Evolutionary conservation across 2,797 vertebrate species (phyloP).

Genomic region (Pitangus sulphuratus): DNA sequence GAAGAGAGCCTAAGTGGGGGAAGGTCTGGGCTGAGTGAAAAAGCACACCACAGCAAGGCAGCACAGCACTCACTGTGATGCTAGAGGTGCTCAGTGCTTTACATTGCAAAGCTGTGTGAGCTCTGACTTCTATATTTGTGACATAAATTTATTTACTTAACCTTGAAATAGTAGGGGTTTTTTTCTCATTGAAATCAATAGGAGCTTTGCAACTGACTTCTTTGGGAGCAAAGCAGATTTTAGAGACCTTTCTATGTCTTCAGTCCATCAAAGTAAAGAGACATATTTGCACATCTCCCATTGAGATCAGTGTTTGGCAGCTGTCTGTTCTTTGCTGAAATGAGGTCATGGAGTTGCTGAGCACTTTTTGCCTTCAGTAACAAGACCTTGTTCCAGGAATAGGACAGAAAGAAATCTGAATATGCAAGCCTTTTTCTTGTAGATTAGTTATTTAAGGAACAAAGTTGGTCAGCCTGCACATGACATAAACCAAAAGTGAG

Average conservation of each 20-base stretch:
- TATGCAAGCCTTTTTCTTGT: not conserved
- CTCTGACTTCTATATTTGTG: not conserved
- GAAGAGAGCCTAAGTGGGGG: not conserved
- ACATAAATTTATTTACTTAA: not conserved
- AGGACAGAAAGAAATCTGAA: not conserved
- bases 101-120: not conserved
- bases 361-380: not conserved
- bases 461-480: not conserved
- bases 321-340: not conserved
- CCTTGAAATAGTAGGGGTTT: not conserved
- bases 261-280: not conserved
- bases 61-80: fast-evolving
- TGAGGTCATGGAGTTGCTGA: fast-evolving
- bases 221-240: not conserved
- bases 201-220: not conserved
- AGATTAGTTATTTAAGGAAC: not conserved
- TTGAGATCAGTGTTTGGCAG: not conserved
- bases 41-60: not conserved
- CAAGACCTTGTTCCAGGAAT: not conserved
- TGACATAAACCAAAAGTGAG: not conserved
- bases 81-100: not conserved
- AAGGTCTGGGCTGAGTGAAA: not conserved
- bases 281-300: not conserved
- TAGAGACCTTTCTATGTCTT: not conserved
- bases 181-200: not conserved